Percentiles rank a stretch among this genome's conserved stretches.
These are phyloP conservation scores for Schizopygopsis malacanthus DNA, from an alignment of 2,797 vertebrate species.

Conservation along the genomic window DNA sequence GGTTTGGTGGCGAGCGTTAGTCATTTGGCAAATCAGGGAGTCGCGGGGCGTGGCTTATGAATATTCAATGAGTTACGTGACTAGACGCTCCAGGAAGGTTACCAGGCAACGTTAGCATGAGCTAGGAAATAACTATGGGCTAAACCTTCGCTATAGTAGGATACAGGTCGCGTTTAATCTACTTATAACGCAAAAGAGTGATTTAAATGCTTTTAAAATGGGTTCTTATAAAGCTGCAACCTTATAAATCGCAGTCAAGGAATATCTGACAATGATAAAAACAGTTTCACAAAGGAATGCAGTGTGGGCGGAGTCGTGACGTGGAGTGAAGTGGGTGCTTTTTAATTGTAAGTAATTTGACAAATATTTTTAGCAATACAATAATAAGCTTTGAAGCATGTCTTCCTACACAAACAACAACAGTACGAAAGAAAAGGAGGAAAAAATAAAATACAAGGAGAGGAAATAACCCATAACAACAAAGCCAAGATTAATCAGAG, in stretches of 20 bases:
- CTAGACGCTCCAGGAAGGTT: slow-evolving; percentile 21
- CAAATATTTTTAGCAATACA: neutral
- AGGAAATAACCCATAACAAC: neutral
- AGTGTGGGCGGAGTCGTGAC: slow-evolving; percentile 67
- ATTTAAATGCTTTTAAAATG: neutral
- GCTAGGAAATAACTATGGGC: neutral
- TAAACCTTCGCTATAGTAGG: slow-evolving; percentile 6
- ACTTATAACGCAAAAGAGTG: neutral
- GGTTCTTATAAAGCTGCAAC: neutral
- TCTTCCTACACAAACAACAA: neutral
- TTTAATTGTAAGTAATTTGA: neutral
- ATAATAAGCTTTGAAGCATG: neutral
- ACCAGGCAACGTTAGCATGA: slow-evolving; percentile 20
- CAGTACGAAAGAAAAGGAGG: neutral
- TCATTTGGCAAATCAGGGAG: neutral
- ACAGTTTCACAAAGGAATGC: slow-evolving; percentile 69
- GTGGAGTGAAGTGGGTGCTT: slow-evolving; percentile 23
- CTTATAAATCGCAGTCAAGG: neutral
- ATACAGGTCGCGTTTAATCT: neutral
- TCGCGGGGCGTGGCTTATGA: neutral
- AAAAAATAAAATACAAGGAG: neutral
- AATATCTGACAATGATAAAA: neutral
- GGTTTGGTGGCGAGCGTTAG: neutral
- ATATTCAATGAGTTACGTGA: neutral
- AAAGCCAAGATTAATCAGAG: slow-evolving; percentile 23